A percentile compares a stretch with the other conserved stretches of the same genome.
phyloP scores from a whole-genome alignment of 2,888 invertebrate genomes.

The Metopia argyrocephala region DNA sequence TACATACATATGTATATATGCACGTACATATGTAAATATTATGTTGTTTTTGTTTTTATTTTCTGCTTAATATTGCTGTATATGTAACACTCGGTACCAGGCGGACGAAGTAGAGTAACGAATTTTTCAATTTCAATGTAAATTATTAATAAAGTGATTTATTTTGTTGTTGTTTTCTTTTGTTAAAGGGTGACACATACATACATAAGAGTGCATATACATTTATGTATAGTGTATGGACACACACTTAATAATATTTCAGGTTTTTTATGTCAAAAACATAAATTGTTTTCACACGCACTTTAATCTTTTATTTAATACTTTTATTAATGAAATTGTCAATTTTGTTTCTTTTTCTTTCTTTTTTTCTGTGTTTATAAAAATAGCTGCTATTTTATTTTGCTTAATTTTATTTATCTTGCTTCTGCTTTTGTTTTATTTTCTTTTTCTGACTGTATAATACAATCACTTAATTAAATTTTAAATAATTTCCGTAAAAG shows the following conservation, averaged over 20 bases:
- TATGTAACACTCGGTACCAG: conserved; percentile 63
- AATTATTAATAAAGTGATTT: conserved; percentile 46
- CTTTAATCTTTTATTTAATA: conserved; percentile 7
- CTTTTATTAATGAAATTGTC: neutral
- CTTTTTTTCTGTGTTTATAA: neutral
- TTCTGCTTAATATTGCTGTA: conserved; percentile 24
- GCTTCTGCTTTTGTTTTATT: conserved; percentile 2
- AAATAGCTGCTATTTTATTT: neutral
- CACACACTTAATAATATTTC: neutral
- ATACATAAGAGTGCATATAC: neutral
- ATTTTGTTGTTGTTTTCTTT: conserved; percentile 30
- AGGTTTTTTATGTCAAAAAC: neutral
- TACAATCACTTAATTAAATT: conserved; percentile 52
- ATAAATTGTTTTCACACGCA: conserved; percentile 50
- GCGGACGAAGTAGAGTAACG: conserved; percentile 40
- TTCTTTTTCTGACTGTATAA: conserved; percentile 33
- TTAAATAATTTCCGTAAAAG: conserved; percentile 52
- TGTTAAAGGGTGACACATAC: conserved; percentile 47
- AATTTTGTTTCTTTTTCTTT: neutral
- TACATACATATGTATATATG: no score
- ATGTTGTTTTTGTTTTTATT: conserved; percentile 1
- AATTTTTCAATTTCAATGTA: conserved; percentile 52
- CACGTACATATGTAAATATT: no score
- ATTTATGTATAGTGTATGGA: conserved; percentile 8
- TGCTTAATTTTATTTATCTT: neutral